Conservation (phyloP, 1,140 invertebrate genomes). For the Macrobrachium rosenbergii region DNA sequence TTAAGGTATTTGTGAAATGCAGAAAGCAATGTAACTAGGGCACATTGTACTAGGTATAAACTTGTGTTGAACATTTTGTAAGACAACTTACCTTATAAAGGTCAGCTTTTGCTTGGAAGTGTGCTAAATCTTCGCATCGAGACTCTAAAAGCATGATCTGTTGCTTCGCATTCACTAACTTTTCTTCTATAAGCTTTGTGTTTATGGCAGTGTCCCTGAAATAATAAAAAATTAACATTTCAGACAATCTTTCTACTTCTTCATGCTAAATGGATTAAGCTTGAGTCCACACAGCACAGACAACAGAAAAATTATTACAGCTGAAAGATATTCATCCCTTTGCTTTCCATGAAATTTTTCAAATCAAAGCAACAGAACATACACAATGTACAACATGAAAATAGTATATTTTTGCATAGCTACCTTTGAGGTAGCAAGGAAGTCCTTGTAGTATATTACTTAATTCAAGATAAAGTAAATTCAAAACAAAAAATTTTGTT, state of each 20-base stretch:
- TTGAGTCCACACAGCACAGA: neutral
- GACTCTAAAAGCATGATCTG: slow-evolving; percentile 44
- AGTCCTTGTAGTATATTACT: no score
- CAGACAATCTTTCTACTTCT: no score
- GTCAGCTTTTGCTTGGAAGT: slow-evolving; percentile 44
- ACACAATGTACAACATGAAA: no score
- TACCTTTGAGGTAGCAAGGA: no score
- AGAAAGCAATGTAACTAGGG: neutral
- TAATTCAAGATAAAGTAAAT: no score
- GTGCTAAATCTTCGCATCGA: slow-evolving; percentile 54
- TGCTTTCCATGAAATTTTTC: no score
- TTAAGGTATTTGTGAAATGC: neutral
- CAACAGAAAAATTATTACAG: no score
- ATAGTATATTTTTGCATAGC: no score
- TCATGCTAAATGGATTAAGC: neutral
- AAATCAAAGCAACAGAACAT: no score
- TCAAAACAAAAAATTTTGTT: no score
- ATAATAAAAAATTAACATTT: neutral
- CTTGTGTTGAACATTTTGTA: neutral
- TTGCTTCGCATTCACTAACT: slow-evolving; percentile 40
- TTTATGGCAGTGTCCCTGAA: slow-evolving; percentile 53
- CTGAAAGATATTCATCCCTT: no score
- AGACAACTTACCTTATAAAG: slow-evolving; percentile 35
- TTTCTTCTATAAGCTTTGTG: slow-evolving; percentile 53
- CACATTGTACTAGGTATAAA: neutral